A percentile compares a stretch with the other conserved stretches of the same genome.
phyloP scores from a whole-genome alignment of 2,797 vertebrate genomes.

The Macropus fuliginosus region DNA sequence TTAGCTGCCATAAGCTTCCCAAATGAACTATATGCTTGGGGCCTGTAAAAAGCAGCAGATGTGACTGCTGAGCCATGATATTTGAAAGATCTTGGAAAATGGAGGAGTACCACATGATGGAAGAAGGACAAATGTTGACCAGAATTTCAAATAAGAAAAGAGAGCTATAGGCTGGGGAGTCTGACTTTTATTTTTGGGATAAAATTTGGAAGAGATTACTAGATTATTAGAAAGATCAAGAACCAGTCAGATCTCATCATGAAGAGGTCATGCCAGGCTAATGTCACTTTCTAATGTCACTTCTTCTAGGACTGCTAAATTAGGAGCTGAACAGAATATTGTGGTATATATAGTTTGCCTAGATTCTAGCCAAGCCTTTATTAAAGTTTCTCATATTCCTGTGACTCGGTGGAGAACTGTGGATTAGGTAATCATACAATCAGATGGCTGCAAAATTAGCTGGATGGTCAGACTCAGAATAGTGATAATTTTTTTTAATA shows the following conservation, averaged over 20 bases:
- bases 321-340: neutral
- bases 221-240: neutral
- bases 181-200: neutral
- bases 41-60: neutral
- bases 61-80: neutral
- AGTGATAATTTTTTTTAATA: neutral
- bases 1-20: neutral
- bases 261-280: neutral
- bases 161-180: neutral
- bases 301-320: neutral
- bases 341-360: neutral
- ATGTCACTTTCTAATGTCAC: neutral
- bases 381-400: neutral
- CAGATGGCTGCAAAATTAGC: neutral
- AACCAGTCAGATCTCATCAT: neutral
- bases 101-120: neutral
- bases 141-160: neutral
- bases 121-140: neutral
- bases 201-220: neutral
- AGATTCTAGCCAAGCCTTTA: neutral
- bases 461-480: neutral
- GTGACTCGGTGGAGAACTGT: neutral
- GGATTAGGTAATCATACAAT: neutral
- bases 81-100: neutral
- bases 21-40: neutral